Base-by-base conservation (phyloP, 2,113 vertebrate species). In the Sprattus sprattus region DNA sequence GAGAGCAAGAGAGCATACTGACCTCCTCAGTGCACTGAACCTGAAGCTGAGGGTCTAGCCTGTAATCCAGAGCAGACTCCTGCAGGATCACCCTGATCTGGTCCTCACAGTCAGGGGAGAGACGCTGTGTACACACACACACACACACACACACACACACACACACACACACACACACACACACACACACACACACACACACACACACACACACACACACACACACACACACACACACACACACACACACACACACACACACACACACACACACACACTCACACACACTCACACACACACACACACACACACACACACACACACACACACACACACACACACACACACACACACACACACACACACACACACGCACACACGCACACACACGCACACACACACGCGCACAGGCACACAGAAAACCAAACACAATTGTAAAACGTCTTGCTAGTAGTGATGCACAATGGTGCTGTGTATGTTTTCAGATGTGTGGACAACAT, bases 41-140 rank as follows among this genome's bases (percentile, higher is more conserved):
- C 94, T 99, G 98, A 52, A 99, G 96, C 86, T 99, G 98, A 44
- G 98, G 98, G 89, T 99, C 98, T 28, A 99, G 96, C 60, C 98
- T 95, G 92, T 99, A 99, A 91, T 99, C 98, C 32, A 99, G 94
- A 4, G 98, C 98, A 0, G 98, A 98, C 84, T 99, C 98, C 91
- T 99, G 97, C 88, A 99, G 96, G 86, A 99, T 98, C 60, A 99
- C 93, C 67, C 96, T 94, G 84, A 99, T 99, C 94, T 99, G 98
- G 91, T 98, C 98, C 92, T 99, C 98, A 0, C 98, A 99, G 95
- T 99, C 98, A 22, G 97, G 91, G 83, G 98, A 99, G 44, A 99
- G 95, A 85, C 97, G 97, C 98, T 99, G 81, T 1, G 44, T 6
- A 84, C 84, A 87, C 78, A 90, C 86, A 83, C 75, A 86, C 15